Conservation (phyloP, 2,113 vertebrate genomes). For the Colistium nudipinnis region DNA sequence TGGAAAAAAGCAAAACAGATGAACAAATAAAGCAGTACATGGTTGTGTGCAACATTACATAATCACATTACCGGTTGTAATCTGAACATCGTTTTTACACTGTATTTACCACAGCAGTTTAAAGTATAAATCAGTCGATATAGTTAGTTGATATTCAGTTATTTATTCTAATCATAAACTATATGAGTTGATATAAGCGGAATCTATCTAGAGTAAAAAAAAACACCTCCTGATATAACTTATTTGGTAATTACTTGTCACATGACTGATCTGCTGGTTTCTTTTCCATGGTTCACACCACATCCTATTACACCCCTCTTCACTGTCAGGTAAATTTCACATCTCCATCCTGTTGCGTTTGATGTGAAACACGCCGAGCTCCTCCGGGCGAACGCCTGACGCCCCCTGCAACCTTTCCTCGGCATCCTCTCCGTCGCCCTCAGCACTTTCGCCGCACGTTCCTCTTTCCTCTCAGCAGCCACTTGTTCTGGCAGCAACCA, state of each 20-base stretch:
- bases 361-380: constrained; percentile 12
- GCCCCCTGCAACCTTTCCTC: constrained; percentile 34
- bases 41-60: constrained; percentile 25
- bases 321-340: constrained; percentile 24
- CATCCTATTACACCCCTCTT: constrained; percentile 33
- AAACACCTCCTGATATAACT: background rate
- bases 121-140: background rate
- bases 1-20: constrained; percentile 36
- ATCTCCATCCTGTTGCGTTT: constrained; percentile 12
- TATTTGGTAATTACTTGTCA: background rate
- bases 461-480: constrained; percentile 36
- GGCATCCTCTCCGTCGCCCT: constrained; percentile 27
- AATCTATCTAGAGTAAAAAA: too few species aligned
- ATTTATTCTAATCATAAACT: background rate
- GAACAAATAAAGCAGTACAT: constrained; percentile 20
- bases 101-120: background rate
- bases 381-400: constrained; percentile 50
- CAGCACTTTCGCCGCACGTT: constrained; percentile 56
- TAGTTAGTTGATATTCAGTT: background rate
- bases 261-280: background rate
- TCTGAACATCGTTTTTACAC: background rate
- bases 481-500: constrained; percentile 21
- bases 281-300: constrained; percentile 21
- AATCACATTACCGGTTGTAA: constrained; percentile 12
- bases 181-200: too few species aligned